Percentiles rank a stretch among this genome's conserved stretches.
These are phyloP conservation scores for Rhabdomys pumilio DNA, from an alignment of 2,797 vertebrate species.

Conservation along the genomic window DNA sequence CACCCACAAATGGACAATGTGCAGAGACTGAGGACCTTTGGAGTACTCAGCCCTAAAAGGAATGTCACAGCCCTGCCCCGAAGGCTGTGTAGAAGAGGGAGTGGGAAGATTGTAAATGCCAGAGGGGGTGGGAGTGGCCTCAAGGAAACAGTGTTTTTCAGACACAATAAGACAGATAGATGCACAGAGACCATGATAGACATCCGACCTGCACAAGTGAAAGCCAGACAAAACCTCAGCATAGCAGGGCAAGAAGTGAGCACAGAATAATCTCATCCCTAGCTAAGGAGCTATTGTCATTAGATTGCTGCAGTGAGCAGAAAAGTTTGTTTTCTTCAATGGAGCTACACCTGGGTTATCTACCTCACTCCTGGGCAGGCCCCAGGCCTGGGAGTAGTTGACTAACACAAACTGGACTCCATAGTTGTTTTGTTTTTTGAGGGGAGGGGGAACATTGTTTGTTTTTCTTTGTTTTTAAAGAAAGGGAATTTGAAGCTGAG, in stretches of 20 bases:
- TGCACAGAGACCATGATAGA: neutral
- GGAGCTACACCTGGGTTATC: neutral
- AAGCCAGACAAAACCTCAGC: neutral
- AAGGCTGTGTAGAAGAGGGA: neutral
- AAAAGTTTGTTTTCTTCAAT: neutral
- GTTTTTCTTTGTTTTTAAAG: neutral
- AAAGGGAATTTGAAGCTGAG: neutral
- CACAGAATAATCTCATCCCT: neutral
- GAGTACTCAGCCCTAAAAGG: neutral
- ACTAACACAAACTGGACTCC: neutral
- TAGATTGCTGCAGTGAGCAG: neutral
- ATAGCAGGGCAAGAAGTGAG: neutral
- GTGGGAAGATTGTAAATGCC: neutral
- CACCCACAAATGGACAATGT: neutral
- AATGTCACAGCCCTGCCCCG: neutral
- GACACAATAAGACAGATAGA: neutral
- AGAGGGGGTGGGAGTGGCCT: neutral
- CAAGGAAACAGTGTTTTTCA: neutral
- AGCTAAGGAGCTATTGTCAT: neutral
- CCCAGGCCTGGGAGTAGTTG: neutral
- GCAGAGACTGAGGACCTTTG: neutral
- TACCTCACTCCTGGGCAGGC: neutral
- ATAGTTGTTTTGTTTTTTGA: neutral
- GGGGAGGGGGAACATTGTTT: neutral
- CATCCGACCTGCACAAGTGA: neutral